These are phyloP conservation scores for Haemorhous mexicanus DNA, from an alignment of 2,113 vertebrate genomes.

Conservation along the genomic window DNA sequence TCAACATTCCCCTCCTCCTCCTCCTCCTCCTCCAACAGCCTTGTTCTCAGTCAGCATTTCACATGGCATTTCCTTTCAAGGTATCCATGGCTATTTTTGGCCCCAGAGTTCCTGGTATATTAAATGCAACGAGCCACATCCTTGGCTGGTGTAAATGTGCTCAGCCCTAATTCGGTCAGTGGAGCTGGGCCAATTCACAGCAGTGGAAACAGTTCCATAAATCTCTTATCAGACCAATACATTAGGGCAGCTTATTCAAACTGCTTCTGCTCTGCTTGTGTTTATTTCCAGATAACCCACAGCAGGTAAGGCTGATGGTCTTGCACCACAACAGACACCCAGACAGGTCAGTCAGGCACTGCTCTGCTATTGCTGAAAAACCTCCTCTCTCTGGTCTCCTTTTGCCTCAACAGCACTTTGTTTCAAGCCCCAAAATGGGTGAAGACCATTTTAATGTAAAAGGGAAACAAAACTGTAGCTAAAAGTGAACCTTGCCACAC, in stretches of 20 bases:
- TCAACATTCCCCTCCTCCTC: background rate
- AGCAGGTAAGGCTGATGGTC: background rate
- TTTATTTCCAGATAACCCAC: background rate
- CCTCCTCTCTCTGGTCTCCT: background rate
- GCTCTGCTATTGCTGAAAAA: background rate
- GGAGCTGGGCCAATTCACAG: background rate
- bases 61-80: conserved; percentile 66
- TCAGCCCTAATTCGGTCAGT: background rate
- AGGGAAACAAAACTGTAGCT: background rate
- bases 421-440: background rate
- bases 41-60: conserved; percentile 38
- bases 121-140: conserved; percentile 22
- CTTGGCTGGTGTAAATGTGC: conserved; percentile 34
- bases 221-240: conserved; percentile 35
- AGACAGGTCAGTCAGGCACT: background rate
- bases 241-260: conserved; percentile 18
- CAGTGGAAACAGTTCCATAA: conserved; percentile 19
- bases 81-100: conserved; percentile 61
- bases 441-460: background rate
- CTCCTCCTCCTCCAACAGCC: background rate
- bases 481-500: background rate
- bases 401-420: background rate
- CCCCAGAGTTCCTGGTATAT: background rate
- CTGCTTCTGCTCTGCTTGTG: background rate
- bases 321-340: background rate